Evolutionary conservation across 1,140 invertebrate species (phyloP).

Genomic region (Nymphalis io): DNA sequence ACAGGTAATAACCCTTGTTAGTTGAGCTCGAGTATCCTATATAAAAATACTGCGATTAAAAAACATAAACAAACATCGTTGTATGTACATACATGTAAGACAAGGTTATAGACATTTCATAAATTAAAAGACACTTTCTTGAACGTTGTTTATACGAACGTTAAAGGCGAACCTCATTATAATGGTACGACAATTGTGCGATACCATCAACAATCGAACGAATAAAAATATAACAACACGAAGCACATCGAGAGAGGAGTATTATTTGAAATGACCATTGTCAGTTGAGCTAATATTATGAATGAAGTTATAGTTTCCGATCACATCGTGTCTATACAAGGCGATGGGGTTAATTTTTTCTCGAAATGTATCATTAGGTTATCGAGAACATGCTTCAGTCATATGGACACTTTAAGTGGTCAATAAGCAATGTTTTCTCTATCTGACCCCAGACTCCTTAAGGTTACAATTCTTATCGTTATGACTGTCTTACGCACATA

Average conservation of each 20-base stretch:
- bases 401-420: conserved; percentile 61
- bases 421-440: conserved; percentile 66
- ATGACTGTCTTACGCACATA: conserved; percentile 65
- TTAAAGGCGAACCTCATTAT: conserved; percentile 66
- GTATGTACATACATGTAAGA: background rate
- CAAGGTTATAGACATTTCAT: conserved; percentile 6
- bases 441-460: conserved; percentile 63
- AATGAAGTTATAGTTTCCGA: conserved; percentile 26
- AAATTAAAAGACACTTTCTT: conserved; percentile 20
- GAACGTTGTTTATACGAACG: conserved; percentile 31
- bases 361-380: conserved; percentile 58
- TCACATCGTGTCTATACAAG: conserved; percentile 41
- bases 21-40: too few species aligned
- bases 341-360: conserved; percentile 52
- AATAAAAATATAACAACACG: background rate
- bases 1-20: conserved; percentile 38
- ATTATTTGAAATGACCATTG: conserved; percentile 15
- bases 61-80: background rate
- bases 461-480: conserved; percentile 66
- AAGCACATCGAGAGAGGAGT: background rate
- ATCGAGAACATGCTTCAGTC: conserved; percentile 64
- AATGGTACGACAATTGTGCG: conserved; percentile 48
- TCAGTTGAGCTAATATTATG: background rate
- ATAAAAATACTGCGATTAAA: background rate
- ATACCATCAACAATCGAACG: conserved; percentile 58